Percentiles rank a stretch among this genome's conserved stretches.
Conservation (phyloP, 2,113 vertebrate genomes). For the Maccullochella peelii region DNA sequence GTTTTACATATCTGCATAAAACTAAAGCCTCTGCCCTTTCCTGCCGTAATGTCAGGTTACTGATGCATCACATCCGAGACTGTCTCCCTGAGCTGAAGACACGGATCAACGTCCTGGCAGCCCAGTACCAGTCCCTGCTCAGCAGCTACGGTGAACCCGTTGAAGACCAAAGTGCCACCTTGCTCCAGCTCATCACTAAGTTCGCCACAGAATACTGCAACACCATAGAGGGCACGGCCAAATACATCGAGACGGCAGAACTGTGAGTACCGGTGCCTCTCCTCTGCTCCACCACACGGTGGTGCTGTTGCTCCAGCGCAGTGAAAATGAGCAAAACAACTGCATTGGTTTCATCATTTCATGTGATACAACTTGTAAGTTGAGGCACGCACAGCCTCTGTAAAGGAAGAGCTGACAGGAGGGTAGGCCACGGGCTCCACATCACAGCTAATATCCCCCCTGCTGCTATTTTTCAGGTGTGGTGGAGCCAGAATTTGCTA, state of each 20-base stretch:
- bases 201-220: constrained; percentile 99
- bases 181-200: constrained; percentile 99
- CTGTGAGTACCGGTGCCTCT: constrained; percentile 87
- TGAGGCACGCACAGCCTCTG: constrained; percentile 62
- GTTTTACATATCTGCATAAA: background rate
- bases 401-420: constrained; percentile 64
- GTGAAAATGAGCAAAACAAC: constrained; percentile 40
- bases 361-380: constrained; percentile 64
- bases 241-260: constrained; percentile 98
- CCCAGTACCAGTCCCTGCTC: constrained; percentile 97
- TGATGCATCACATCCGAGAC: constrained; percentile 99
- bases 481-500: constrained; percentile 98
- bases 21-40: constrained; percentile 35
- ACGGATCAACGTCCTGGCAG: constrained; percentile 96
- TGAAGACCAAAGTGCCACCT: constrained; percentile 95
- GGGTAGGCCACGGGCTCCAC: constrained; percentile 52
- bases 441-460: constrained; percentile 50
- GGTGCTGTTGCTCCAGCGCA: constrained; percentile 58
- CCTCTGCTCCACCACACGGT: constrained; percentile 42
- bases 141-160: constrained; percentile 97
- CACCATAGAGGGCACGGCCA: constrained; percentile 99
- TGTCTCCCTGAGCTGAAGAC: constrained; percentile 98
- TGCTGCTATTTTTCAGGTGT: constrained; percentile 87
- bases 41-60: constrained; percentile 83
- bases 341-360: constrained; percentile 74